Conservation (phyloP, 2,797 vertebrate genomes). For the Liasis olivaceus region DNA sequence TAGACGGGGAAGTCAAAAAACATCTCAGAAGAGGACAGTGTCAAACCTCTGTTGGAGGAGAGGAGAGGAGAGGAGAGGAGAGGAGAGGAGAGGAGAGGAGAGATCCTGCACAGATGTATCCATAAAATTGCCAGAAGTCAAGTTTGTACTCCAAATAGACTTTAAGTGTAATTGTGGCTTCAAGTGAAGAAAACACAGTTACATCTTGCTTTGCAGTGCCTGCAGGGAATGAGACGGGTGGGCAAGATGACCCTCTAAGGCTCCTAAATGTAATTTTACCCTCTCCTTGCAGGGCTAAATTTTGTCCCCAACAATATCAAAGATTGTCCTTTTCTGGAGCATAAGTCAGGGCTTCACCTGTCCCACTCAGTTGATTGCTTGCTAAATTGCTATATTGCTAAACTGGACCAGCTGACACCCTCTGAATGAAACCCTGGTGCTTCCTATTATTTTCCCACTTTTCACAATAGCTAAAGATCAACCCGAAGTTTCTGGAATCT, state of each 20-base stretch:
- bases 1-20: neutral
- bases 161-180: neutral
- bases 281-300: neutral
- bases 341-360: no score
- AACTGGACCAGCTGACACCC: neutral
- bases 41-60: neutral
- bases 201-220: neutral
- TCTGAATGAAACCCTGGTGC: neutral
- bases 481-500: neutral
- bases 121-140: neutral
- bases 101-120: neutral
- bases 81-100: rapidly evolving
- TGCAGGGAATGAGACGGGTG: neutral
- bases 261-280: neutral
- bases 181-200: neutral
- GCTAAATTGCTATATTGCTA: no score
- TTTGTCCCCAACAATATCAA: neutral
- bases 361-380: neutral
- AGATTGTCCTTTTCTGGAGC: no score
- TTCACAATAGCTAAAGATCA: neutral
- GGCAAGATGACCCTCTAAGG: neutral
- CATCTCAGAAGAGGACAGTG: neutral
- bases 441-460: neutral
- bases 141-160: neutral
- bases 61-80: neutral